Evolutionary conservation across 64 coral and sea anemone genomes (phyloP).

Genomic region (Montipora cactus): DNA sequence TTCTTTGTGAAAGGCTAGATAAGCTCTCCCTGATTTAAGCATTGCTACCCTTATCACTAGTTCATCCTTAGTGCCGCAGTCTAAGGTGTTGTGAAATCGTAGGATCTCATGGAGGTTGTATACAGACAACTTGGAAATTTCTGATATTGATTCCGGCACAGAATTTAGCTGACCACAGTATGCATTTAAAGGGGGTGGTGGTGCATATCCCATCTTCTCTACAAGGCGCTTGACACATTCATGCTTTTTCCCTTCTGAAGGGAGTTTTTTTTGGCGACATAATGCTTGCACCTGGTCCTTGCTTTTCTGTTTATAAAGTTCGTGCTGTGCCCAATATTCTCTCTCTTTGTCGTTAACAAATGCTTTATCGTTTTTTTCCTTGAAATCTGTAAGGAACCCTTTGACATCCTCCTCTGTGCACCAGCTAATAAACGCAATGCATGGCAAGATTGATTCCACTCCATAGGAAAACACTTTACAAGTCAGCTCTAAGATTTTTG

Average conservation of each 20-base stretch:
- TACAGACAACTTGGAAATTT: slow-evolving; percentile 26
- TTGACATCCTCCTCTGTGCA: background rate
- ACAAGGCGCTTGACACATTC: slow-evolving; percentile 28
- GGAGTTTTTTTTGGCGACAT: background rate
- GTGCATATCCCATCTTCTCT: background rate
- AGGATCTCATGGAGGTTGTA: slow-evolving; percentile 22
- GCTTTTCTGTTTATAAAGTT: background rate
- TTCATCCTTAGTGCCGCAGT: background rate
- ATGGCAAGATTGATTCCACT: slow-evolving; percentile 26
- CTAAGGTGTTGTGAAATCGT: background rate
- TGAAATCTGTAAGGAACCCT: background rate
- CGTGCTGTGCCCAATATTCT: slow-evolving; percentile 17
- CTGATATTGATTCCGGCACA: background rate
- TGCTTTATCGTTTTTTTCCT: slow-evolving; percentile 8
- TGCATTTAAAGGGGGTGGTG: slow-evolving; percentile 10
- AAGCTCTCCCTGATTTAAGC: slow-evolving; percentile 2
- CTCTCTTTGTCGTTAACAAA: slow-evolving; percentile 22
- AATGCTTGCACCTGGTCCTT: background rate
- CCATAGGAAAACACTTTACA: slow-evolving; percentile 14
- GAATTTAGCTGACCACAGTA: background rate
- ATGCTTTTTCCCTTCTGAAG: background rate
- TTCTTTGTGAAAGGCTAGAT: slow-evolving; percentile 16
- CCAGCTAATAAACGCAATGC: slow-evolving; percentile 3
- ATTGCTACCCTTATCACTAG: background rate
- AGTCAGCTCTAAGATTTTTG: slow-evolving; percentile 16